These are phyloP conservation scores for Neodiprion pinetum DNA, from an alignment of 1,140 invertebrate genomes.

Conservation along the genomic window DNA sequence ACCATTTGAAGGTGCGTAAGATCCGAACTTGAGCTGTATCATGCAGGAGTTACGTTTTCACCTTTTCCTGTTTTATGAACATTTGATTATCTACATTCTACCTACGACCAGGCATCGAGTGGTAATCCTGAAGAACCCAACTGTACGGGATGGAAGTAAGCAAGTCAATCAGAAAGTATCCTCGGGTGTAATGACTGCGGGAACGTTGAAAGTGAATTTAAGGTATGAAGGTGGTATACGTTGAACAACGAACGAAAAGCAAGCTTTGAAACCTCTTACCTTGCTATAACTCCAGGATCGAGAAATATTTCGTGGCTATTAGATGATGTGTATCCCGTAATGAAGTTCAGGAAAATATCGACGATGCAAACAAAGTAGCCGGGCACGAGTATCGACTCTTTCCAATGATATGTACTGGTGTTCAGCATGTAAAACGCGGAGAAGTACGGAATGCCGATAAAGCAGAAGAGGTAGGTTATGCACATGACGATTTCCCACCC, in stretches of 20 bases:
- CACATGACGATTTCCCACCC: conserved; percentile 49
- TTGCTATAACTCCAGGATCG: conserved; percentile 33
- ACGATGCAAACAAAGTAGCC: conserved; percentile 36
- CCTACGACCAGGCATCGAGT: conserved; percentile 1
- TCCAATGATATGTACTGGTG: conserved; percentile 28
- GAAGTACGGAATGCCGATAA: conserved; percentile 39
- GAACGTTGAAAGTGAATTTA: not conserved
- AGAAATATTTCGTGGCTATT: conserved; percentile 43
- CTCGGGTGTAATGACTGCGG: conserved; percentile 38
- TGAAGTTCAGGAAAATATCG: conserved; percentile 46
- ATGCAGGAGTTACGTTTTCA: too few relatives aligned
- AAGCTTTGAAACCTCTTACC: conserved; percentile 28
- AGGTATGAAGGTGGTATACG: not conserved
- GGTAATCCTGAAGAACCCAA: conserved; percentile 34
- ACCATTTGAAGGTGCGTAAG: too few relatives aligned
- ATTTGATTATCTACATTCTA: too few relatives aligned
- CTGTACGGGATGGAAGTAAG: conserved; percentile 44
- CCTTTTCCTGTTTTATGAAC: too few relatives aligned
- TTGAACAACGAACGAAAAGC: not conserved
- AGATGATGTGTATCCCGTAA: conserved; percentile 40
- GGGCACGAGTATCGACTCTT: conserved; percentile 29
- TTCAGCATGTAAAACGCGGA: conserved; percentile 32
- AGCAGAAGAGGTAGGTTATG: conserved; percentile 40
- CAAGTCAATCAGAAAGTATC: conserved; percentile 44
- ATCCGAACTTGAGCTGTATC: too few relatives aligned